Conservation (phyloP, 2,888 invertebrate species). For the Oligia latruncula region DNA sequence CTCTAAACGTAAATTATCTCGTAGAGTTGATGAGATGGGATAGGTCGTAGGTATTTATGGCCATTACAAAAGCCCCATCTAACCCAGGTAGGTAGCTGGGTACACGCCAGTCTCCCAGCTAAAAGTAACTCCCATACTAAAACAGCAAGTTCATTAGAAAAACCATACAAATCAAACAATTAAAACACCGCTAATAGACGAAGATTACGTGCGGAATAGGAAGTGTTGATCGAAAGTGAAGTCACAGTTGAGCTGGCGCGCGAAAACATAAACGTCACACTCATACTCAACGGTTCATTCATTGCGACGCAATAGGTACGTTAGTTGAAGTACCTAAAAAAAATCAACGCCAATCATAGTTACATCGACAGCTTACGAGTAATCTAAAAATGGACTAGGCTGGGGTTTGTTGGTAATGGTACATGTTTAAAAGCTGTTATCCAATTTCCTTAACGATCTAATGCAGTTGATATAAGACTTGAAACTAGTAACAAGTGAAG, state of each 20-base stretch:
- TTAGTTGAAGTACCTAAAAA: constrained; percentile 12
- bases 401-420: constrained; percentile 9
- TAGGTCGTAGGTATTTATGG: neutral
- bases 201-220: constrained; percentile 74
- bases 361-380: constrained; percentile 23
- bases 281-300: constrained; percentile 53
- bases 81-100: neutral
- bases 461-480: neutral
- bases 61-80: neutral
- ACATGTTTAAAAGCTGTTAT: neutral
- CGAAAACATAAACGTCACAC: constrained; percentile 65
- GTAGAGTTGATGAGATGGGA: neutral
- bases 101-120: neutral
- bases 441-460: constrained; percentile 4
- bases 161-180: constrained; percentile 37
- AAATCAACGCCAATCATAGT: constrained; percentile 33
- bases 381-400: neutral
- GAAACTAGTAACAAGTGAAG: neutral
- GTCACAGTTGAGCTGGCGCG: constrained; percentile 74
- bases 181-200: constrained; percentile 51
- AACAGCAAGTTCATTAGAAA: constrained; percentile 20
- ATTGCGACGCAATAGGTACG: constrained; percentile 33
- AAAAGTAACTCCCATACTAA: neutral
- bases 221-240: constrained; percentile 73
- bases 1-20: neutral